Conservation (phyloP, 2,113 vertebrate genomes). For the Rhea americana region DNA sequence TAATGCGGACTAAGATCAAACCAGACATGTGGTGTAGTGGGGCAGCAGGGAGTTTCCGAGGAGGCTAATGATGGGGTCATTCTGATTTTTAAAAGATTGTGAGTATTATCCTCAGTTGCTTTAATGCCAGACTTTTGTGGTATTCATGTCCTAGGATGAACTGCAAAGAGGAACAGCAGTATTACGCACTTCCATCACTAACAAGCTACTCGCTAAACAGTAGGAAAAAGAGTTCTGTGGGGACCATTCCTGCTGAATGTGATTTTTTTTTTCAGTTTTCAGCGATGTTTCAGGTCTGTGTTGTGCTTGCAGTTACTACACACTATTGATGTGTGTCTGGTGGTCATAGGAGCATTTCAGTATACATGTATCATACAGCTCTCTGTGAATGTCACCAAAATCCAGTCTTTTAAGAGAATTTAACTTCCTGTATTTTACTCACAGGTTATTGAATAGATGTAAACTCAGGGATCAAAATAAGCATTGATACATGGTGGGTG, state of each 20-base stretch:
- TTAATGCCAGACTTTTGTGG: background rate
- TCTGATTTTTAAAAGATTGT: background rate
- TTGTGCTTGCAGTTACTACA: too few relatives aligned
- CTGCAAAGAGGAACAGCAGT: background rate
- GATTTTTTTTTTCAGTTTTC: too few relatives aligned
- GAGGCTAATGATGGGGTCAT: rapidly evolving
- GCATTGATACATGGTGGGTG: background rate
- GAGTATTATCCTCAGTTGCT: background rate
- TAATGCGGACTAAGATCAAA: background rate
- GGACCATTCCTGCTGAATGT: rapidly evolving
- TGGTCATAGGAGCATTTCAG: too few relatives aligned
- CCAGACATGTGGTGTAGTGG: background rate
- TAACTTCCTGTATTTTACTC: background rate
- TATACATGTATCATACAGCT: too few relatives aligned
- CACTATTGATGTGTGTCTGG: too few relatives aligned
- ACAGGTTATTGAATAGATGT: background rate
- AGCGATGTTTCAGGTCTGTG: too few relatives aligned
- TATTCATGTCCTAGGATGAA: background rate
- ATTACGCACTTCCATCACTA: background rate
- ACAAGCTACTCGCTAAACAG: background rate
- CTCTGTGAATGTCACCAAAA: background rate
- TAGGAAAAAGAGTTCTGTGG: background rate
- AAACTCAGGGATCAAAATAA: background rate
- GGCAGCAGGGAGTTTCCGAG: background rate
- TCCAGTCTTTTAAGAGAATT: background rate